These are phyloP conservation scores for Smittia sp. DNA, from an alignment of 2,888 invertebrate genomes.

Conservation along the genomic window DNA sequence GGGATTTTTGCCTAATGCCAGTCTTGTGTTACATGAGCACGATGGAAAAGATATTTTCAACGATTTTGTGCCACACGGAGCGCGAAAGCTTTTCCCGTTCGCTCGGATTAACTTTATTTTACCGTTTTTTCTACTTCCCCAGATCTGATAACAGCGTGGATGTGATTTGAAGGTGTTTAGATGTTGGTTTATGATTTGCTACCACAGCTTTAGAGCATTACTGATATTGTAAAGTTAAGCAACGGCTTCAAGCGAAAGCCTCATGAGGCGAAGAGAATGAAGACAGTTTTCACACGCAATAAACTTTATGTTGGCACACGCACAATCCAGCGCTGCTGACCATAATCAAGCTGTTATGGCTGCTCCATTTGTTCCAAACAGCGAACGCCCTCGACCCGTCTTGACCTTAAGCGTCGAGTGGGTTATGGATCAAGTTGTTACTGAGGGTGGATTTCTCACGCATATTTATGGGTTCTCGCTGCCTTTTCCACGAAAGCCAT, in stretches of 20 bases:
- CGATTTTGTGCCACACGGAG: neutral
- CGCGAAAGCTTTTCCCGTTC: conserved; percentile 2
- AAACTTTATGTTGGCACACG: neutral
- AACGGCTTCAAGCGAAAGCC: neutral
- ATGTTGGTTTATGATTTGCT: neutral
- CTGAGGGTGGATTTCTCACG: too few species aligned
- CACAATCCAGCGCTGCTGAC: neutral
- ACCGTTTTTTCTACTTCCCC: neutral
- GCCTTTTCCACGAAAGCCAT: too few species aligned
- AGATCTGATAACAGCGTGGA: neutral
- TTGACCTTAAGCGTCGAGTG: too few species aligned
- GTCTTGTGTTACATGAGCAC: neutral
- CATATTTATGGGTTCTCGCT: too few species aligned
- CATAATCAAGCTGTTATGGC: too few species aligned
- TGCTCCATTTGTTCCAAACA: too few species aligned
- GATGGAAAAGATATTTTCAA: neutral
- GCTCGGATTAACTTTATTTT: neutral
- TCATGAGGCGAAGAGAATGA: neutral
- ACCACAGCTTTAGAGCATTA: neutral
- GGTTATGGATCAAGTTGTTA: too few species aligned
- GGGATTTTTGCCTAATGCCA: neutral
- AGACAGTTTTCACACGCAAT: neutral
- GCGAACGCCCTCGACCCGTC: too few species aligned
- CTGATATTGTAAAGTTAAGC: neutral
- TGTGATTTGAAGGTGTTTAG: neutral